These are phyloP conservation scores for Scelioninae gen. 1 DNA, from an alignment of 2,888 invertebrate genomes.

Conservation along the genomic window DNA sequence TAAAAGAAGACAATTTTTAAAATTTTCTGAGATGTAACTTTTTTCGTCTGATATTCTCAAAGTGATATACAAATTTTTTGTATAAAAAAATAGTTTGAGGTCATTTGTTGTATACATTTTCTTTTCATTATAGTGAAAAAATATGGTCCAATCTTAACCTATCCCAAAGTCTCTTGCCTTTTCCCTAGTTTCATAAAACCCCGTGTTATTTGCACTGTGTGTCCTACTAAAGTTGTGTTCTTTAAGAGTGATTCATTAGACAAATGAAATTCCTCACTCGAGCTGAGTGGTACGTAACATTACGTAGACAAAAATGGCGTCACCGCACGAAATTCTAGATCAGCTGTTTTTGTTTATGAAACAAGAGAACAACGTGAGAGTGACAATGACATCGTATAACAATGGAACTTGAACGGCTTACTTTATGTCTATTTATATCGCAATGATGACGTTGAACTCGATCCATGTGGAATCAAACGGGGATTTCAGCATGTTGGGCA, in stretches of 20 bases:
- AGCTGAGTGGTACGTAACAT: conserved; percentile 48
- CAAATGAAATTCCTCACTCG: conserved; percentile 58
- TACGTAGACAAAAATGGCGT: conserved; percentile 57
- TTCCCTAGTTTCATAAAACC: too few species aligned
- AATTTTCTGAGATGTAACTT: too few species aligned
- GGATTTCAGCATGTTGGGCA: conserved; percentile 34
- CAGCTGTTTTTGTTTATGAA: conserved; percentile 68
- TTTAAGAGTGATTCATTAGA: conserved; percentile 59
- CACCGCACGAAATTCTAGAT: conserved; percentile 60
- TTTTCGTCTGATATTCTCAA: too few species aligned
- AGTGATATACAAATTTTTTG: too few species aligned
- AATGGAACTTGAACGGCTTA: conserved; percentile 59
- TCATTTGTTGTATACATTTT: too few species aligned
- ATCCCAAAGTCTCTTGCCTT: background rate
- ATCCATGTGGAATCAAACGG: conserved; percentile 54
- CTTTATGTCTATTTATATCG: conserved; percentile 60
- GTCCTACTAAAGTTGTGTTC: conserved; percentile 12
- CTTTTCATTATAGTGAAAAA: too few species aligned
- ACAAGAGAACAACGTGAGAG: conserved; percentile 51
- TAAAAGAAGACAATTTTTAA: too few species aligned
- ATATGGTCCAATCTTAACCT: too few species aligned
- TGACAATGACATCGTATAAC: conserved; percentile 66
- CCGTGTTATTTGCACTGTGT: too few species aligned
- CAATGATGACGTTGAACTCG: conserved; percentile 62
- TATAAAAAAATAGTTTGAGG: too few species aligned